Base-by-base conservation (phyloP, 23 tunicate species). In the Oikopleura vanhoeffeni region DNA sequence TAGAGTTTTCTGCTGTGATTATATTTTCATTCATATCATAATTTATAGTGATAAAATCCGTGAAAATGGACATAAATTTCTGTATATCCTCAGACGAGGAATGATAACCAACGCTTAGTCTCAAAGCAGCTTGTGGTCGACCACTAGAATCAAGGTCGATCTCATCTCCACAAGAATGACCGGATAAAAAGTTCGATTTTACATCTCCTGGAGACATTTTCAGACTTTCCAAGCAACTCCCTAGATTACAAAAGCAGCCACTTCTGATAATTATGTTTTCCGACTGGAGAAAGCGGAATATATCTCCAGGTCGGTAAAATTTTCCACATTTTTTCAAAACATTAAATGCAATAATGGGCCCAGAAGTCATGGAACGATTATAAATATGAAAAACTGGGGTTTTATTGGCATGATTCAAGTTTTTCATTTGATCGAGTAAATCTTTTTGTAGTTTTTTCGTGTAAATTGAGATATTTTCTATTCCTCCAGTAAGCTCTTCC, bases 21-120 rank as follows among this genome's bases (percentile, higher is more conserved):
- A n/a, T n/a, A n/a, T n/a, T n/a, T n/a, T n/a, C n/a, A n/a, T n/a
- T n/a, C n/a, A n/a, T n/a, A n/a, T n/a, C n/a, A n/a, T n/a, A n/a
- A n/a, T n/a, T n/a, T n/a, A n/a, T n/a, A n/a, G n/a, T n/a, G n/a
- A n/a, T n/a, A n/a, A n/a, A n/a, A n/a, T n/a, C n/a, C n/a, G n/a
- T n/a, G n/a, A n/a, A n/a, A 71, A 71, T 13, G 38, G 34, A 18
- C 3, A 71, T 2, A 18, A 71, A 71, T 24, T 2, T 28, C 38
- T 71, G 36, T 2, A 71, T 4, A 71, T 71, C 79, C 2, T 30
- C 38, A 2, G 3, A 2, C 35, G 79, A 71, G 35, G 34, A 13
- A 32, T 71, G 79, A 71, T 71, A 71, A 38, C 79, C 79, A 71
- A 71, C 3, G 79, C 79, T 71, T 2, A 71, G 27, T 28, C 79